These are phyloP conservation scores for Mionectes macconnelli DNA, from an alignment of 2,113 vertebrate genomes.

Conservation along the genomic window DNA sequence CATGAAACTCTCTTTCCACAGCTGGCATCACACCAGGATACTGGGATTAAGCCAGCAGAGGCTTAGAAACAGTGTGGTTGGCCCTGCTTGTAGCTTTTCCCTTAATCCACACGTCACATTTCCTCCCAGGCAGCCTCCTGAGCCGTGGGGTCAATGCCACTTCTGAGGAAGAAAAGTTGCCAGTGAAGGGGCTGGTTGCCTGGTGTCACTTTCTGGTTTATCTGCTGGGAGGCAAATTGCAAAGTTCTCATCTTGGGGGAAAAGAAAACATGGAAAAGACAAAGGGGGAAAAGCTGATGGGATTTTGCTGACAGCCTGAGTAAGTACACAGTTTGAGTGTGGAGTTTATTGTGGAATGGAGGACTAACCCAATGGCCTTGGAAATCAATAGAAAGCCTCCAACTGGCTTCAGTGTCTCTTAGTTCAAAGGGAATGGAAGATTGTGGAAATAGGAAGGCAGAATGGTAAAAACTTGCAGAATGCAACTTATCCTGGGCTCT, in stretches of 20 bases:
- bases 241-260: background rate
- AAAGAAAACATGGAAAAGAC: background rate
- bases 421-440: background rate
- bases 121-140: background rate
- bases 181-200: background rate
- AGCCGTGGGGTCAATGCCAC: background rate
- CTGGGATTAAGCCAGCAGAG: background rate
- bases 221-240: background rate
- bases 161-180: background rate
- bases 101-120: fast-evolving
- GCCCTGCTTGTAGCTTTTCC: background rate
- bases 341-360: background rate
- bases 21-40: background rate
- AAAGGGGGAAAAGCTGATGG: background rate
- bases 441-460: background rate
- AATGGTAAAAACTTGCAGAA: background rate
- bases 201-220: background rate
- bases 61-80: background rate
- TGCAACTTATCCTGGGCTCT: background rate
- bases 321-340: background rate
- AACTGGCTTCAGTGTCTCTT: background rate
- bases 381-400: background rate
- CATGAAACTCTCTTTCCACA: fast-evolving
- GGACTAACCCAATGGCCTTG: background rate
- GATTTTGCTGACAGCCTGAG: background rate